A percentile compares a stretch with the other conserved stretches of the same genome.
Evolutionary conservation across 2,797 vertebrate species (phyloP).

Genomic region (Sus cebifrons): DNA sequence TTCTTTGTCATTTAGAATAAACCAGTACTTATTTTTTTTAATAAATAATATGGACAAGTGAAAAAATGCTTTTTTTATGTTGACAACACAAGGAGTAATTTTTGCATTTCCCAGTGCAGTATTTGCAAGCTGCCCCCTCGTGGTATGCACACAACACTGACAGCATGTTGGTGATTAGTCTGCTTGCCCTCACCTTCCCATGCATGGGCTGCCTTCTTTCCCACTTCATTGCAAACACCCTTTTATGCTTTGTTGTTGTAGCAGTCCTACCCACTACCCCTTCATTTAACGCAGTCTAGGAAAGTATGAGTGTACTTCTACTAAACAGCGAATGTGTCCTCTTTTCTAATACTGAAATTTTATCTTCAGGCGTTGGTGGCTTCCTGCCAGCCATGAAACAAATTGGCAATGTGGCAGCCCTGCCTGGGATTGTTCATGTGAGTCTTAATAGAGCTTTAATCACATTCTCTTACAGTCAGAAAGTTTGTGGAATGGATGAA

Average conservation of each 20-base stretch:
- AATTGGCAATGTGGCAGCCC: constrained; percentile 98
- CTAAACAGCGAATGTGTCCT: background rate
- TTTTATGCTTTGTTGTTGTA: background rate
- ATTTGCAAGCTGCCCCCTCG: background rate
- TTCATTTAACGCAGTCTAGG: background rate
- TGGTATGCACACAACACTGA: background rate
- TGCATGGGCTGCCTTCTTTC: accelerated
- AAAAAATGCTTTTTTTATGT: constrained; percentile 20
- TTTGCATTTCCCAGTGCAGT: background rate
- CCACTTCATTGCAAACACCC: background rate
- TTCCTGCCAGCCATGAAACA: constrained; percentile 99
- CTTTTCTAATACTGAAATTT: background rate
- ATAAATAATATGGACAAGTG: background rate
- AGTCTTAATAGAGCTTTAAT: constrained; percentile 85
- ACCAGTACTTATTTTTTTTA: background rate
- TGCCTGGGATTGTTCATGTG: constrained; percentile 98
- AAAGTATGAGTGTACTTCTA: background rate
- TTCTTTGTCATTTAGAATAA: constrained; percentile 29
- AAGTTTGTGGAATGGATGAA: background rate
- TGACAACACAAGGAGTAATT: background rate
- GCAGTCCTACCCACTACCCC: background rate
- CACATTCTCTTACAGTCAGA: background rate
- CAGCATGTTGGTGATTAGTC: accelerated
- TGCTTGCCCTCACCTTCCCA: background rate
- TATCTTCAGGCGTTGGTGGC: constrained; percentile 94